Conservation (phyloP, 1,140 invertebrate species). For the honey bee (Apis mellifera) region Amel_HAv3.1 CM009943.2:7268001-7268500, state of each 20-base stretch:
- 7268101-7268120: too few relatives aligned
- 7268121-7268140: background rate
- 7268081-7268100: too few relatives aligned
- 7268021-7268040: too few relatives aligned
- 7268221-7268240: background rate
- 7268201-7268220: background rate
- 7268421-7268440: too few relatives aligned
- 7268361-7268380: background rate
- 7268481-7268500: slow-evolving; percentile 38
- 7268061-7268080: too few relatives aligned
- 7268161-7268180: background rate
- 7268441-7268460: background rate
- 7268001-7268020: too few relatives aligned
- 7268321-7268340: slow-evolving; percentile 11
- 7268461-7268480: slow-evolving; percentile 5
- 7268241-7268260: background rate
- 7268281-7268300: slow-evolving; percentile 10
- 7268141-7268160: background rate
- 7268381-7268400: slow-evolving; percentile 21
- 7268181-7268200: background rate
- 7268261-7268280: background rate
- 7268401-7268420: background rate
- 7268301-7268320: slow-evolving; percentile 21
- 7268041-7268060: too few relatives aligned
- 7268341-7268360: slow-evolving; percentile 1